These are phyloP conservation scores for Cyanoderma ruficeps DNA, from an alignment of 2,113 vertebrate species.

Conservation along the genomic window DNA sequence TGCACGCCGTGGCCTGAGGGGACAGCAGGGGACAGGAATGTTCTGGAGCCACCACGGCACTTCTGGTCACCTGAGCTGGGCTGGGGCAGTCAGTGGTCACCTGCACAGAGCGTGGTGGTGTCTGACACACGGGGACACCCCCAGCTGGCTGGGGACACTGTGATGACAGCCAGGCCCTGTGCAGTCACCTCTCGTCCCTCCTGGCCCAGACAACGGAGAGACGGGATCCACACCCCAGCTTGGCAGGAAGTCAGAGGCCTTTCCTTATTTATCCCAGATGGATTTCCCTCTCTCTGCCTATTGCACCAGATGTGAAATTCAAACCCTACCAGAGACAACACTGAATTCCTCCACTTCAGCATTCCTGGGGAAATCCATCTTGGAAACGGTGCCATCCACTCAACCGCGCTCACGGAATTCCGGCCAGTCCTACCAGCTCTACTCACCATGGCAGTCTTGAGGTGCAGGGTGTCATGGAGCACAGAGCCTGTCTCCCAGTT, in stretches of 20 bases:
- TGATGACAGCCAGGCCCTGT: neutral
- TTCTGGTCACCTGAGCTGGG: neutral
- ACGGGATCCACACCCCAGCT: neutral
- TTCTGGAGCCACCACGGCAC: neutral
- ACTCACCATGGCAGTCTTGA: constrained; percentile 86
- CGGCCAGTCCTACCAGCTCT: neutral
- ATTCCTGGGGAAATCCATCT: neutral
- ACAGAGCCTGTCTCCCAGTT: constrained; percentile 91
- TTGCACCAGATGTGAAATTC: neutral
- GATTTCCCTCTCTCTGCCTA: neutral
- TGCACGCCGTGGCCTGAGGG: constrained; percentile 84
- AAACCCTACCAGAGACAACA: neutral
- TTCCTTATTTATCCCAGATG: too few relatives aligned
- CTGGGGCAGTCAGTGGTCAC: neutral
- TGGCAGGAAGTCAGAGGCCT: neutral
- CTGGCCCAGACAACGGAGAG: accelerated
- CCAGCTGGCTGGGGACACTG: accelerated
- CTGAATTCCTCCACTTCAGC: neutral
- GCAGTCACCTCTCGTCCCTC: too few relatives aligned
- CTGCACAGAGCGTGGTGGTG: neutral
- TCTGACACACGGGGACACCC: neutral
- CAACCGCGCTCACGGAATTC: accelerated
- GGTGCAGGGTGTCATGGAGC: constrained; percentile 87
- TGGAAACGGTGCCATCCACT: accelerated
- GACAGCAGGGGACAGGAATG: neutral